A percentile compares a stretch with the other conserved stretches of the same genome.
phyloP scores from a whole-genome alignment of 2,113 vertebrate species.

The Guaruba guarouba region DNA sequence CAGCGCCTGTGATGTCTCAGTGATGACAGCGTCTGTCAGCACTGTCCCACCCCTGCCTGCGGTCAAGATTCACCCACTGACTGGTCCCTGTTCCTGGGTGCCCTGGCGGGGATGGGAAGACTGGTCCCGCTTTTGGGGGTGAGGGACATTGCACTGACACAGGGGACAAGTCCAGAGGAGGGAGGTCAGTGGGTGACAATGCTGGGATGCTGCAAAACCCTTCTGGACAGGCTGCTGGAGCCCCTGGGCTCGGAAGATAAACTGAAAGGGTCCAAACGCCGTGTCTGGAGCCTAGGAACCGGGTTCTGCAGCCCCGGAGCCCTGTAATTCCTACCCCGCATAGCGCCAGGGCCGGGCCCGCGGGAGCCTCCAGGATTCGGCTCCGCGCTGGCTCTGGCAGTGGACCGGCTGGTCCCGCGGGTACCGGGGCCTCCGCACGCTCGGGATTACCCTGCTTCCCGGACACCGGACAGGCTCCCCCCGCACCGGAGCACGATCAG shows the following conservation, averaged over 20 bases:
- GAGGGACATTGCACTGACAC: not conserved
- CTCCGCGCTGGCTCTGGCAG: not conserved
- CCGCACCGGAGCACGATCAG: not conserved
- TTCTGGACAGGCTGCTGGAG: fast-evolving
- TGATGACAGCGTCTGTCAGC: not conserved
- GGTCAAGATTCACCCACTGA: not conserved
- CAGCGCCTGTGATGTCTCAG: fast-evolving
- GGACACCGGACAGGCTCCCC: not conserved
- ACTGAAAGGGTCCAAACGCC: not conserved
- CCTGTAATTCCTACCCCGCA: not conserved
- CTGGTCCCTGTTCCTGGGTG: not conserved
- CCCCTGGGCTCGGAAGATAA: not conserved
- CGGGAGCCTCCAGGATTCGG: not conserved
- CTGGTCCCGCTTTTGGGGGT: not conserved
- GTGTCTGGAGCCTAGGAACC: not conserved
- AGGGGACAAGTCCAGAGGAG: not conserved
- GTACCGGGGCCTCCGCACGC: not conserved
- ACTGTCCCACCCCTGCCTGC: not conserved
- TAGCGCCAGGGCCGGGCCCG: no score
- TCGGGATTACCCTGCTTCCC: not conserved
- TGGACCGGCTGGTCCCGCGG: not conserved
- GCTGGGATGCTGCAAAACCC: not conserved
- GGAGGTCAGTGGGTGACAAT: not conserved
- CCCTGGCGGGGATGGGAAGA: not conserved
- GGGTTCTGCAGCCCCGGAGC: not conserved